Evolutionary conservation across 2,113 vertebrate species (phyloP).

Genomic region (Ophiodon elongatus): DNA sequence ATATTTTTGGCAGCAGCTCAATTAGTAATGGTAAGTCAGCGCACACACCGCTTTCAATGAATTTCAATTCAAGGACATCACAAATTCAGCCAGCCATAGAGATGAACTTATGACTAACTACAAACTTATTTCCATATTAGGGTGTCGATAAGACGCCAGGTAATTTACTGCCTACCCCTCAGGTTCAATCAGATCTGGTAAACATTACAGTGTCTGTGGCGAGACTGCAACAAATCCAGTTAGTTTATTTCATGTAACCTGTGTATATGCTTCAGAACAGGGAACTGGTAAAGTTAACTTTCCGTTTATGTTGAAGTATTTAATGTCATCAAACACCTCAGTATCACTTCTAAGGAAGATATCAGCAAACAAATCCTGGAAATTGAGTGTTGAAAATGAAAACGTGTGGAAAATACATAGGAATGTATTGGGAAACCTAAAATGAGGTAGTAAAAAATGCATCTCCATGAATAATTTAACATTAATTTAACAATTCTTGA

Average conservation of each 20-base stretch:
- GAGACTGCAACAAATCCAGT: too few relatives aligned
- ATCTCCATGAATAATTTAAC: neutral
- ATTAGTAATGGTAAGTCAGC: slow-evolving; percentile 12
- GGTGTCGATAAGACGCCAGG: slow-evolving; percentile 20
- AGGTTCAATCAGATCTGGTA: slow-evolving; percentile 29
- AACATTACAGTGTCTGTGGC: slow-evolving; percentile 24
- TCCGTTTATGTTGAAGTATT: neutral
- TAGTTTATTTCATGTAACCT: slow-evolving; percentile 1
- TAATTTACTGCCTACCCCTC: slow-evolving; percentile 25
- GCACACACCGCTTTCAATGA: neutral
- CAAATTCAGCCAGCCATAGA: slow-evolving; percentile 12
- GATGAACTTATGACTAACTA: slow-evolving; percentile 17
- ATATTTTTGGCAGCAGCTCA: slow-evolving; percentile 20
- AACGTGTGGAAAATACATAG: neutral
- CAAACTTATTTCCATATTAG: slow-evolving; percentile 29
- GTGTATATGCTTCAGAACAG: neutral
- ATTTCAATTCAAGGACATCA: slow-evolving; percentile 12
- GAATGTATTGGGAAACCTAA: neutral
- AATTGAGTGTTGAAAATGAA: too few relatives aligned
- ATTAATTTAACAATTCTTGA: slow-evolving; percentile 2
- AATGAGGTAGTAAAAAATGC: slow-evolving; percentile 1
- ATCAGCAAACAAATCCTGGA: neutral
- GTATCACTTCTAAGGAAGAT: neutral
- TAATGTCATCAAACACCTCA: neutral
- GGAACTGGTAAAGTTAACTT: neutral